Conservation (phyloP, 2,113 vertebrate species). For the Austrofundulus limnaeus region DNA sequence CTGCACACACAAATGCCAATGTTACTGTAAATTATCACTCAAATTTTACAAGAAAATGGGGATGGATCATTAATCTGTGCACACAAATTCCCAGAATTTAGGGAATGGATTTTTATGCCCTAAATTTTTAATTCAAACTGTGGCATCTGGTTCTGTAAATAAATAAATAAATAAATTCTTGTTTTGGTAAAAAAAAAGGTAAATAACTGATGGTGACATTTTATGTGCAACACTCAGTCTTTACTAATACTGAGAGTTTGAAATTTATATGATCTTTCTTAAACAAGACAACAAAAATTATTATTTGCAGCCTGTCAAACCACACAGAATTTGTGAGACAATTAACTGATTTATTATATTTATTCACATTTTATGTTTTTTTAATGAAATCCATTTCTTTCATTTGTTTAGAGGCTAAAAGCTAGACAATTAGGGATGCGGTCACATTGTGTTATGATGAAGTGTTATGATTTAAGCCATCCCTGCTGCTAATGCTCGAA, state of each 20-base stretch:
- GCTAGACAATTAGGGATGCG: neutral
- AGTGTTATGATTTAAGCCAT: neutral
- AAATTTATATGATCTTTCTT: neutral
- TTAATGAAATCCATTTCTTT: neutral
- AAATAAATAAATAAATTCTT: no score
- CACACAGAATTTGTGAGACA: no score
- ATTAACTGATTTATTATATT: neutral
- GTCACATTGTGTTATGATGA: neutral
- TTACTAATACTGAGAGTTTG: neutral
- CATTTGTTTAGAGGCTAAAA: neutral
- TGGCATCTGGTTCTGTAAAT: no score
- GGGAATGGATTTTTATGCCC: no score
- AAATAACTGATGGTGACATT: neutral
- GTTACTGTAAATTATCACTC: no score
- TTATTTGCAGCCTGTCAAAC: neutral
- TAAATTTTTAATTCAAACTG: no score
- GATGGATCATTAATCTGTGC: no score
- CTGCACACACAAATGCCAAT: no score
- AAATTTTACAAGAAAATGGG: no score
- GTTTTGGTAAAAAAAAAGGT: no score
- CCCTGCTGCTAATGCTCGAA: neutral
- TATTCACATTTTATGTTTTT: neutral
- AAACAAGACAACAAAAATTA: neutral
- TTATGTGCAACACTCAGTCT: neutral
- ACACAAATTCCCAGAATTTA: no score